phyloP scores from a whole-genome alignment of 2,113 vertebrate species.

The Anolis sagrei region DNA sequence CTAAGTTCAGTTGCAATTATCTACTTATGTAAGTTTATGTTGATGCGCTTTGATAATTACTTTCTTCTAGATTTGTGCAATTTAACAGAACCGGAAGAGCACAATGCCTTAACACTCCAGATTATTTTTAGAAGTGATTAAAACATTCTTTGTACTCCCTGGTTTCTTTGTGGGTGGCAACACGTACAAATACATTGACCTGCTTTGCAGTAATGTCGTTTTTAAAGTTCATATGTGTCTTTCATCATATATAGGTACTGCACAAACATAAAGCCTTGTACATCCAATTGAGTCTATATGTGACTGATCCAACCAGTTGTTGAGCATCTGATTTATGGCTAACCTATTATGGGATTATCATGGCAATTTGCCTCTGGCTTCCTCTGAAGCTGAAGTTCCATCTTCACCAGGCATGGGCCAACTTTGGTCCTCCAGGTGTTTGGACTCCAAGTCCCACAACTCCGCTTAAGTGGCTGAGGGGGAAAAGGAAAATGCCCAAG shows the following conservation, averaged over 20 bases:
- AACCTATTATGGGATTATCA: too few species aligned
- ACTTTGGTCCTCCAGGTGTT: too few species aligned
- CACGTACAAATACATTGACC: not conserved
- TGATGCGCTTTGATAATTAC: slow-evolving; percentile 50
- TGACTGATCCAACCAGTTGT: not conserved
- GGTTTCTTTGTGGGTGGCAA: not conserved
- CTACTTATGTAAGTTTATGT: slow-evolving; percentile 55
- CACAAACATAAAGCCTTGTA: not conserved
- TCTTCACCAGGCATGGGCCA: too few species aligned
- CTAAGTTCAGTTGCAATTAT: slow-evolving; percentile 61
- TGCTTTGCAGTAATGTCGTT: not conserved
- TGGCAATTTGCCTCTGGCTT: too few species aligned
- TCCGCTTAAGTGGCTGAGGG: too few species aligned
- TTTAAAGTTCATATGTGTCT: not conserved
- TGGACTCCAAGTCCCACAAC: too few species aligned
- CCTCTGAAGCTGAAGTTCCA: too few species aligned
- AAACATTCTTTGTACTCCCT: not conserved
- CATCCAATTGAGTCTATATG: not conserved
- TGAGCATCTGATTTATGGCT: too few species aligned
- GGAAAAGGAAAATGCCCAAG: too few species aligned
- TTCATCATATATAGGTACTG: not conserved
- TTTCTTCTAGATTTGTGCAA: slow-evolving; percentile 10
- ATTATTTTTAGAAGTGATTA: not conserved
- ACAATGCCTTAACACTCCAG: fast-evolving
- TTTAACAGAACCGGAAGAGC: not conserved